Evolutionary conservation across 1,140 invertebrate genomes (phyloP).

Genomic region (Acromyrmex charruanus): DNA sequence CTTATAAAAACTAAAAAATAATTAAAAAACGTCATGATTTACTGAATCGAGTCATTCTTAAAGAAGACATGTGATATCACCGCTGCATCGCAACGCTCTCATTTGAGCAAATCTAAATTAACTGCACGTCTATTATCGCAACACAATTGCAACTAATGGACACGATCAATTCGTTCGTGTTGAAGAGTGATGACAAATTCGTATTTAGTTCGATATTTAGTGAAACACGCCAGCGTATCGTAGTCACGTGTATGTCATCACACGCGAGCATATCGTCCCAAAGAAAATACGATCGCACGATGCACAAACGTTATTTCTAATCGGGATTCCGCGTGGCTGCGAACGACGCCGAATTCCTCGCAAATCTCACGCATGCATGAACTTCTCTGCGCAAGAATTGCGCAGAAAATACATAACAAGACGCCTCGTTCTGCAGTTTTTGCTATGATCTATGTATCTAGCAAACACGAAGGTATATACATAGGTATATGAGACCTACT

Average conservation of each 20-base stretch:
- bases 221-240: not conserved
- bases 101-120: not conserved
- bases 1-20: not conserved
- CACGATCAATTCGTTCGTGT: not conserved
- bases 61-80: not conserved
- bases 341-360: conserved; percentile 1
- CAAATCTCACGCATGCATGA: conserved; percentile 60
- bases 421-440: conserved; percentile 47
- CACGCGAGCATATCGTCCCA: not conserved
- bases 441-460: conserved; percentile 56
- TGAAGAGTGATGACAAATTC: not conserved
- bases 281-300: conserved; percentile 1
- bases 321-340: conserved; percentile 42
- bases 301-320: not conserved
- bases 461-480: conserved; percentile 9
- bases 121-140: not conserved
- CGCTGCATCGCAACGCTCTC: not conserved
- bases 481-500: conserved; percentile 45
- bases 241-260: not conserved
- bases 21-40: not conserved
- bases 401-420: conserved; percentile 3
- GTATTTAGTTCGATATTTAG: not conserved
- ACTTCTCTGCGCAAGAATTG: not conserved
- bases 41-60: not conserved
- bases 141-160: not conserved